A percentile compares a stretch with the other conserved stretches of the same genome.
Evolutionary conservation across 2,888 invertebrate genomes (phyloP).

Genomic region (Heliconius cydno): DNA sequence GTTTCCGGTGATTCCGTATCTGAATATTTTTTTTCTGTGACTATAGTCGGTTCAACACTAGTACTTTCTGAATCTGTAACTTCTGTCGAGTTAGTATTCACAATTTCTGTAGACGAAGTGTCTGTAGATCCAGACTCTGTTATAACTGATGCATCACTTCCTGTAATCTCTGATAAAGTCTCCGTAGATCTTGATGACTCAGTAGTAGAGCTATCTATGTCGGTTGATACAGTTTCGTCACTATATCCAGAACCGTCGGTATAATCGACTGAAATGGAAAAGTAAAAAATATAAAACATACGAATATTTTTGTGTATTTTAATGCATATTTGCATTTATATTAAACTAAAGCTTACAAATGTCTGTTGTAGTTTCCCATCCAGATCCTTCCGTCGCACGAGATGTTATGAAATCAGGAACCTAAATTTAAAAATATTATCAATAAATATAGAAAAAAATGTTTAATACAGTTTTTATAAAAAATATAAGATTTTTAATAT

Average conservation of each 20-base stretch:
- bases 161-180: background rate
- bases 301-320: too few relatives aligned
- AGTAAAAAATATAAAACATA: background rate
- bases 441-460: background rate
- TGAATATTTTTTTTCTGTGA: background rate
- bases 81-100: background rate
- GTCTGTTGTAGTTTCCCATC: constrained; percentile 4
- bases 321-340: background rate
- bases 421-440: constrained; percentile 13
- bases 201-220: constrained; percentile 24
- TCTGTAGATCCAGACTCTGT: constrained; percentile 11
- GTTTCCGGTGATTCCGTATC: background rate
- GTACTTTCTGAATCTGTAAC: background rate
- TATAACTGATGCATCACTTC: constrained; percentile 9
- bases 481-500: background rate
- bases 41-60: background rate
- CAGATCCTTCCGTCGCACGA: constrained; percentile 1
- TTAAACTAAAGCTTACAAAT: constrained; percentile 7
- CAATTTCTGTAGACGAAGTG: constrained; percentile 28
- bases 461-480: too few relatives aligned
- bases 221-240: constrained; percentile 28
- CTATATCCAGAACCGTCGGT: constrained; percentile 7
- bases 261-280: constrained; percentile 3
- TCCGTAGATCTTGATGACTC: constrained; percentile 26
- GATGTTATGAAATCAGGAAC: constrained; percentile 31